Conservation (phyloP, 1,140 invertebrate genomes). For the Pachypeltis micranthus region DNA sequence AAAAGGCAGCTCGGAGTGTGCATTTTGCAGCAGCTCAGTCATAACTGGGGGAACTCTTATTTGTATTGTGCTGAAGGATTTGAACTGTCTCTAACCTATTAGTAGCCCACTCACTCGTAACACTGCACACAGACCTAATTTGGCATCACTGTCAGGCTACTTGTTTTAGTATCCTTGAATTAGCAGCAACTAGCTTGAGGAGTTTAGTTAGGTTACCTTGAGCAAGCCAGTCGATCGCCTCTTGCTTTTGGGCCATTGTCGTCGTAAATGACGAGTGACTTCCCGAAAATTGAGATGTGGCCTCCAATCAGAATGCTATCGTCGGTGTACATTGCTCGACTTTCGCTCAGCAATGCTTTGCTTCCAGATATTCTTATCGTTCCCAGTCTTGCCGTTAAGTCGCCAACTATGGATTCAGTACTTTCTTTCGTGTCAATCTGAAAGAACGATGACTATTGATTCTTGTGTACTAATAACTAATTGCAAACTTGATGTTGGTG, state of each 20-base stretch:
- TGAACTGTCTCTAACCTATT: too few species aligned
- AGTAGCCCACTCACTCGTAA: too few species aligned
- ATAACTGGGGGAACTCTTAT: too few species aligned
- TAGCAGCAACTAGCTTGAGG: too few species aligned
- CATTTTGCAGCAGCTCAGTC: too few species aligned
- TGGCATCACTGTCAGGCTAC: too few species aligned
- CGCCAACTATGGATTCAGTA: slow-evolving; percentile 33
- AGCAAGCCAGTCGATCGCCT: slow-evolving; percentile 77
- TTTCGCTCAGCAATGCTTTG: slow-evolving; percentile 46
- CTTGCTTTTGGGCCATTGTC: slow-evolving; percentile 74
- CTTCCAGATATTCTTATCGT: slow-evolving; percentile 59
- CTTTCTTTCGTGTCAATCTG: slow-evolving; percentile 12
- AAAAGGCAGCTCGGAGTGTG: too few species aligned
- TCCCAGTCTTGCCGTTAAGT: slow-evolving; percentile 46
- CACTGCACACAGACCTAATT: too few species aligned
- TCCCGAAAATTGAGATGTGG: slow-evolving; percentile 57
- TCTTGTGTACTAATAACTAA: too few species aligned
- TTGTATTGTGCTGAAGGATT: too few species aligned
- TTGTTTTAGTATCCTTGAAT: too few species aligned
- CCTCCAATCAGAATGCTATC: slow-evolving; percentile 63
- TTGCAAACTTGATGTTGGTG: too few species aligned
- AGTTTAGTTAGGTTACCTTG: slow-evolving; percentile 46
- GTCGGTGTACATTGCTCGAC: slow-evolving; percentile 69
- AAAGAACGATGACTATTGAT: slow-evolving; percentile 13
- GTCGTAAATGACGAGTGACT: slow-evolving; percentile 79